Percentiles rank a stretch among this genome's conserved stretches.
Evolutionary conservation across 2,888 invertebrate genomes (phyloP).

Genomic region (Harmothoe impar): DNA sequence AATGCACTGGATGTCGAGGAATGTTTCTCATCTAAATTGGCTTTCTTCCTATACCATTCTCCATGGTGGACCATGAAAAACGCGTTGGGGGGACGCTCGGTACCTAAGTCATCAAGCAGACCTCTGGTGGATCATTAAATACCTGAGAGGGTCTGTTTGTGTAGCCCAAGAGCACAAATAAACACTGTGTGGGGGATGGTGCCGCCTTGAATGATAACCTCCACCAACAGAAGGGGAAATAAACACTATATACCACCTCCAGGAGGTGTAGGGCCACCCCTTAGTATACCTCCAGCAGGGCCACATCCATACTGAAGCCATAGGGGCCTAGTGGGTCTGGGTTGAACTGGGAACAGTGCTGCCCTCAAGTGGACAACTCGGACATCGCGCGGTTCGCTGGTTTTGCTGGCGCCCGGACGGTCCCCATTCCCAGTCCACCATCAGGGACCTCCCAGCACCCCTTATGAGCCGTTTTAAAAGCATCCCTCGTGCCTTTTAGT

Average conservation of each 20-base stretch:
- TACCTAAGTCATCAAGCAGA: too few species aligned
- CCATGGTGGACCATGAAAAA: too few species aligned
- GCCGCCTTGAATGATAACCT: slow-evolving; percentile 8
- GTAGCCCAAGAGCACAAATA: neutral
- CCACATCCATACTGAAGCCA: neutral
- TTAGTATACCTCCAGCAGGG: neutral
- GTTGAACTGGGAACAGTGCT: slow-evolving; percentile 19
- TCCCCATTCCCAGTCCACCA: neutral
- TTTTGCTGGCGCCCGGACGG: neutral
- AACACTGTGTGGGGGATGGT: neutral
- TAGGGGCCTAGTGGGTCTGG: slow-evolving; percentile 16
- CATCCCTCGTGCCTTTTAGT: neutral
- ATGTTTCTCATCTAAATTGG: too few species aligned
- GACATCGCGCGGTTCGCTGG: neutral
- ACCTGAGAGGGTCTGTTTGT: neutral
- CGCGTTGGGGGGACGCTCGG: too few species aligned
- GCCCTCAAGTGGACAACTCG: slow-evolving; percentile 44
- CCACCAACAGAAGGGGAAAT: neutral
- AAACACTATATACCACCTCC: neutral
- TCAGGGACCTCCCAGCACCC: neutral
- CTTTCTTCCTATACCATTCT: too few species aligned
- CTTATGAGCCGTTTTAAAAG: neutral
- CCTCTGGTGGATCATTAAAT: neutral
- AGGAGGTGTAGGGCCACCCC: neutral
- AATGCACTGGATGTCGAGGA: too few species aligned